phyloP scores from a whole-genome alignment of 2,888 invertebrate genomes.

The Tetragonula carbonaria region DNA sequence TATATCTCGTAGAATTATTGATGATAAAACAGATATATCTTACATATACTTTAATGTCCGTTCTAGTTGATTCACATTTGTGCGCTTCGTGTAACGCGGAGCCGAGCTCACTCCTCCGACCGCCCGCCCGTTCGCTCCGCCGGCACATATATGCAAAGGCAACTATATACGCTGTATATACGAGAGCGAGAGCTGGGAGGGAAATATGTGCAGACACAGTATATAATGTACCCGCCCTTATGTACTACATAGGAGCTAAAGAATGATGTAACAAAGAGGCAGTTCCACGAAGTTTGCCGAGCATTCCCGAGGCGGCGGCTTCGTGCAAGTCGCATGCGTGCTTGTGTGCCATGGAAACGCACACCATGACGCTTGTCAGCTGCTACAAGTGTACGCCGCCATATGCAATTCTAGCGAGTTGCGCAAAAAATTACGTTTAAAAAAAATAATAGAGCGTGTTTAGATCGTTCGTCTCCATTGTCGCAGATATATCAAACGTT shows the following conservation, averaged over 20 bases:
- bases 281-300: constrained; percentile 78
- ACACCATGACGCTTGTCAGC: constrained; percentile 72
- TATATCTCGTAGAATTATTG: neutral
- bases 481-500: neutral
- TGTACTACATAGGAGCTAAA: constrained; percentile 73
- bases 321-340: constrained; percentile 67
- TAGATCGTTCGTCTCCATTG: constrained; percentile 20
- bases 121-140: constrained; percentile 54
- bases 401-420: constrained; percentile 79
- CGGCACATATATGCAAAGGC: constrained; percentile 60
- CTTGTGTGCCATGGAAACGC: constrained; percentile 49
- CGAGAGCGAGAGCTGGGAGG: constrained; percentile 61
- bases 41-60: constrained; percentile 27
- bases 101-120: constrained; percentile 48
- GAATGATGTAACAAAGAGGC: constrained; percentile 82
- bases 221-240: constrained; percentile 72
- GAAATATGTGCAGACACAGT: constrained; percentile 65
- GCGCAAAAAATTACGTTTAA: constrained; percentile 58
- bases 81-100: constrained; percentile 72
- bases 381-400: constrained; percentile 77
- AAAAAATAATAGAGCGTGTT: constrained; percentile 53
- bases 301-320: constrained; percentile 65
- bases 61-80: constrained; percentile 51
- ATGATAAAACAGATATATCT: constrained; percentile 16
- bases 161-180: constrained; percentile 61